Evolutionary conservation across 1,140 invertebrate genomes (phyloP).

Genomic region (Theocolax elegans): DNA sequence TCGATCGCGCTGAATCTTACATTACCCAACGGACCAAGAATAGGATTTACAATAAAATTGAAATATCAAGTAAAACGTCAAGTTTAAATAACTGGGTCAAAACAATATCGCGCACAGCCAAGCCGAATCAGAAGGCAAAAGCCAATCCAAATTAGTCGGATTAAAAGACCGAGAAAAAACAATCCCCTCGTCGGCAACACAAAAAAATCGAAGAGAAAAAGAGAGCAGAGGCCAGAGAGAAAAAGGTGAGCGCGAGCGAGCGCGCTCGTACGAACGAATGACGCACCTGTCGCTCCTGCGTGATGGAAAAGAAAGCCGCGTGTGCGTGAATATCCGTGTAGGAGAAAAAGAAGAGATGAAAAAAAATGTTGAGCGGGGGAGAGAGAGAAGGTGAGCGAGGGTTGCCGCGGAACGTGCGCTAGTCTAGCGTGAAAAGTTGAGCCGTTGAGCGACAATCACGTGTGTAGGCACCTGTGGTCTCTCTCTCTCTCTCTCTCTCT

Average conservation of each 20-base stretch:
- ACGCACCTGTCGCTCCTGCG: constrained; percentile 1
- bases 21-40: constrained; percentile 12
- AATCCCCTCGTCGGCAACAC: too few species aligned
- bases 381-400: neutral
- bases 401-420: neutral
- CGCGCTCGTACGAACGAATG: too few species aligned
- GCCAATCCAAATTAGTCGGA: neutral
- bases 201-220: too few species aligned
- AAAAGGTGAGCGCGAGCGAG: neutral
- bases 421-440: constrained; percentile 14
- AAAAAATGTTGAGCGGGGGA: neutral
- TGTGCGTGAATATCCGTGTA: neutral
- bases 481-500: neutral
- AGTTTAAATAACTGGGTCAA: constrained; percentile 7
- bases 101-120: constrained; percentile 15
- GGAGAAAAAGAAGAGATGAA: neutral
- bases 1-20: constrained; percentile 31
- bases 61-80: constrained; percentile 5
- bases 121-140: neutral
- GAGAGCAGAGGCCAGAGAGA: neutral
- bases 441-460: constrained; percentile 21
- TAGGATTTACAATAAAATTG: constrained; percentile 31
- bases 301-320: neutral
- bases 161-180: neutral
- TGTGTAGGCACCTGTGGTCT: constrained; percentile 10